These are phyloP conservation scores for Omphaloscelis lunosa DNA, from an alignment of 2,888 invertebrate species.

Conservation along the genomic window DNA sequence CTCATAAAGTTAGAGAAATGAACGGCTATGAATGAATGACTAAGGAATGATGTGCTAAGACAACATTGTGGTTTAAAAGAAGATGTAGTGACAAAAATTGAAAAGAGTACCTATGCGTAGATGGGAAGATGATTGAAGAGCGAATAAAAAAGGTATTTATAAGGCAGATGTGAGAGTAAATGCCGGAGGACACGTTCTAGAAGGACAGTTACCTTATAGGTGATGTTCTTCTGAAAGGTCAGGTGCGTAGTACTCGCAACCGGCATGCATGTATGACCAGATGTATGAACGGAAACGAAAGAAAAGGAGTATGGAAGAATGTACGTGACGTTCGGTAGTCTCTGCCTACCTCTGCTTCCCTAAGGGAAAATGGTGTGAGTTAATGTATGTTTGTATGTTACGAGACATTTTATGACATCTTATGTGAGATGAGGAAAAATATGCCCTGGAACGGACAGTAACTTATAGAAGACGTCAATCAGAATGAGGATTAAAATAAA, in stretches of 20 bases:
- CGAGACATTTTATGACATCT: too few species aligned
- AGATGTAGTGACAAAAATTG: too few species aligned
- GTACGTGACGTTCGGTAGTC: background rate
- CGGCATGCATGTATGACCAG: background rate
- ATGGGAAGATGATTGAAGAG: background rate
- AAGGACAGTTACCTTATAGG: background rate
- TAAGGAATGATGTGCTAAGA: too few species aligned
- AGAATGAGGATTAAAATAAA: slow-evolving; percentile 6
- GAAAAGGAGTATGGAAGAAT: background rate
- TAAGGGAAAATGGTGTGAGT: background rate
- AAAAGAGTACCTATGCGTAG: background rate
- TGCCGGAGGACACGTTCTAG: background rate
- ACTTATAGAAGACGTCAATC: background rate
- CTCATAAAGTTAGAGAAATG: background rate
- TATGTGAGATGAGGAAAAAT: background rate
- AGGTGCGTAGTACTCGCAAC: background rate
- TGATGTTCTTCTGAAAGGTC: too few species aligned
- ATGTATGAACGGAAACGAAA: background rate
- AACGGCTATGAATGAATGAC: background rate
- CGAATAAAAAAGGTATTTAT: background rate
- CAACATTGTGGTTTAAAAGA: too few species aligned
- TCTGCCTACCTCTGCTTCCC: background rate
- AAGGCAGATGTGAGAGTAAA: too few species aligned
- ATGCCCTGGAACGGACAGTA: background rate
- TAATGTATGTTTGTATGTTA: background rate